phyloP scores from a whole-genome alignment of 2,888 invertebrate genomes.

The Brachyptera risi region DNA sequence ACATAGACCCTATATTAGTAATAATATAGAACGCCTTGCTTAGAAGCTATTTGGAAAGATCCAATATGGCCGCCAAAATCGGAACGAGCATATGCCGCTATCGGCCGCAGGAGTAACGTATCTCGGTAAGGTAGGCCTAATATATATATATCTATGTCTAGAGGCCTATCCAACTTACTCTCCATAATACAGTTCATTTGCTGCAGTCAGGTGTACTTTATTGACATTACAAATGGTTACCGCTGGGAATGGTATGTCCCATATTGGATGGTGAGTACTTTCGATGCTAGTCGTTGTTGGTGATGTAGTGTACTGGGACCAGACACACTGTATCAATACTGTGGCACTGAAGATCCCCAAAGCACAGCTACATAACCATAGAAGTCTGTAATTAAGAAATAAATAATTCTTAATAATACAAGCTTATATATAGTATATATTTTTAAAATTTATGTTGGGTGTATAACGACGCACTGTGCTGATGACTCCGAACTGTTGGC shows the following conservation, averaged over 20 bases:
- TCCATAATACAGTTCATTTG: conserved; percentile 22
- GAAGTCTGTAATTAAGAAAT: conserved; percentile 9
- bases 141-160: too few species aligned
- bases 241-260: conserved; percentile 34
- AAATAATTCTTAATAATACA: too few species aligned
- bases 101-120: too few species aligned
- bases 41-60: too few species aligned
- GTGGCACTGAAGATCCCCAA: conserved; percentile 26
- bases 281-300: conserved; percentile 33
- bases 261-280: conserved; percentile 33
- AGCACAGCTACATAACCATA: conserved; percentile 26
- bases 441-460: not conserved
- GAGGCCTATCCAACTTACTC: conserved; percentile 17
- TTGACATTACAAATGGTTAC: conserved; percentile 33
- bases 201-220: conserved; percentile 31
- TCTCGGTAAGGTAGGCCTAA: too few species aligned
- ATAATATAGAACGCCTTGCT: too few species aligned
- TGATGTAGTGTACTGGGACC: conserved; percentile 31
- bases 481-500: too few species aligned
- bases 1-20: too few species aligned
- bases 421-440: not conserved
- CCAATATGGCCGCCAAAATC: too few species aligned
- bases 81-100: too few species aligned
- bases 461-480: too few species aligned
- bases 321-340: conserved; percentile 27